Evolutionary conservation across 1,140 invertebrate genomes (phyloP), one percentile per base, ranked within the genome.

Genomic region (Diorhabda carinulata): DNA sequence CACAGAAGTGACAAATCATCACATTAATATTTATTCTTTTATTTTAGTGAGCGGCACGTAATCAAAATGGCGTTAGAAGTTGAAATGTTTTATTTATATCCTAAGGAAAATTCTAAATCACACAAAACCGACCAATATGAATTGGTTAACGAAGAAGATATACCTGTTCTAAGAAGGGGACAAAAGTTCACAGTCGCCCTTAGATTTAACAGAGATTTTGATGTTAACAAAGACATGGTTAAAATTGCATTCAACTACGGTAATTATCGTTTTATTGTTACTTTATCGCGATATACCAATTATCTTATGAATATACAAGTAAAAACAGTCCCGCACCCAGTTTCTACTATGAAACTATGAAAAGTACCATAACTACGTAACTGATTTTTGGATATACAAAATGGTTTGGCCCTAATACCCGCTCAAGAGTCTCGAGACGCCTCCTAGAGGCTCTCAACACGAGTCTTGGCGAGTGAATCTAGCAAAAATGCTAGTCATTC

Each of bases 71-170:
- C 65, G 5, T 44, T 69, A 56, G 68, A 64, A 64, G 85, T 90
- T 3, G 84, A 87, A 58, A 78, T 83, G 2, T 82, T 89, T 0
- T 85, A 90, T 69, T 83, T 90, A 65, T 88, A 89, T 73, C 84
- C 86, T 0, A 75, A 78, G 62, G 86, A 88, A 72, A 92, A 92
- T 76, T 83, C 86, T 0, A 79, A 82, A 44, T 74, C 76, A 2
- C 90, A 91, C 77, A 86, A 88, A 74, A 90, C 90, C 3, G 82
- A 85, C 47, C 84, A 84, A 67, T 92, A 84, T 73, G 89, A 91
- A 74, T 78, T 85, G 7, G 80, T 89, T 5, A 83, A 86, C 43
- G 84, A 86, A 4, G 78, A 84, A 66, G 80, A 83, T 67, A 80
- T 79, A 7, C 64, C 80, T 0, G 83, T 92, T 47, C 80, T 91